Base-by-base conservation (phyloP, 2,797 vertebrate species). In the Rhinichthys osculus region DNA sequence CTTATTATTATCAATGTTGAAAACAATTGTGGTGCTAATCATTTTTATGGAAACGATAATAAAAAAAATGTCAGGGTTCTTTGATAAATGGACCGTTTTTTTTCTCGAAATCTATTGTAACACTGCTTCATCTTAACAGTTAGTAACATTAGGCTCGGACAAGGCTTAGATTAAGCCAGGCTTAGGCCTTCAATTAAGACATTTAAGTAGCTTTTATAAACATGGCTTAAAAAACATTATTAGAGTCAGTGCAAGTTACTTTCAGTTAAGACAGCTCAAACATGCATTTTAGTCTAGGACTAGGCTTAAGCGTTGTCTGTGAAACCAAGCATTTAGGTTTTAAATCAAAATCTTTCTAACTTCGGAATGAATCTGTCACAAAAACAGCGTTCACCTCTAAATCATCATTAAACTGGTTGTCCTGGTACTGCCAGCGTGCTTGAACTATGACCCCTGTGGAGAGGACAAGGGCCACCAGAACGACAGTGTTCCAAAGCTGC, bases 401-500 rank as follows among this genome's bases (percentile, higher is more conserved):
- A 30, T 97, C 94, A 0, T 94, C 95, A 27, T 96, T 95, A 0
- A 59, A 89, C 52, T 91, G 95, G 69, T 91, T 94, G 50, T 96
- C 96, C 86, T 96, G 93, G 0, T 96, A 94, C 91, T 98, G 97
- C 93, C 97, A 95, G 88, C 96, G 97, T 1, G 97, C 98, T 91
- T 98, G 97, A 86, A 99, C 95, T 10, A 98, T 95, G 44, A 99
- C 96, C 0, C 97, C 97, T 0, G 97, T 98, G 92, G 97, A 97
- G 86, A 99, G 95, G 87, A 99, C 95, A 88, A 98, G 94, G n/a
- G 96, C 97, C 27, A 98, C 96, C 88, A 98, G 93, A 86, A 99
- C 93, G 88, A 99, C 97, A 1, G 97, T 97, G 77, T 98, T 97
- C 98, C 98, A 99, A 86, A 99, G 95, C 95, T 98, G 96, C 94